Percentiles rank a stretch among this genome's conserved stretches.
Evolutionary conservation across 2,797 vertebrate species (phyloP).

Genomic region (Chrosomus eos): DNA sequence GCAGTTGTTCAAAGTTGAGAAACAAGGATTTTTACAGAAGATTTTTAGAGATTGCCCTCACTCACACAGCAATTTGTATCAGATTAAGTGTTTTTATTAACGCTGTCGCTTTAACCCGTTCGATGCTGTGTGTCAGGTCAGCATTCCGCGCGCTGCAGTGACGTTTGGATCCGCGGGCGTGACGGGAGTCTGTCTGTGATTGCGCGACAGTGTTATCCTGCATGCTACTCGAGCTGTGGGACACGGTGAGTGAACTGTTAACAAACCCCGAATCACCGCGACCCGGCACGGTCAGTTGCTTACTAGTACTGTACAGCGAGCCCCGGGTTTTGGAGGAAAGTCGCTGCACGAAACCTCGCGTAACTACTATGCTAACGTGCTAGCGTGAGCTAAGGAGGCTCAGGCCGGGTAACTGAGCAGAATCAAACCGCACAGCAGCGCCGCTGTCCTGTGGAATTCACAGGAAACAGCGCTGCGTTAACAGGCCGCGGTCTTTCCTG

Average conservation of each 20-base stretch:
- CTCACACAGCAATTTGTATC: background rate
- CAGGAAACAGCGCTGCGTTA: slow-evolving; percentile 34
- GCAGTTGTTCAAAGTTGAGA: background rate
- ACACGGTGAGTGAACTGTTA: slow-evolving; percentile 64
- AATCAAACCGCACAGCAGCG: background rate
- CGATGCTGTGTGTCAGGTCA: background rate
- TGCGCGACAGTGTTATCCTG: slow-evolving; percentile 33
- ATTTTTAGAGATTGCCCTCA: background rate
- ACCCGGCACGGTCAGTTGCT: too few relatives aligned
- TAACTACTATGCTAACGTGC: background rate
- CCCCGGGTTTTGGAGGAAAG: background rate
- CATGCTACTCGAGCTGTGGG: slow-evolving; percentile 42
- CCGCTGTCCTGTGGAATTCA: background rate
- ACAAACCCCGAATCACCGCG: background rate
- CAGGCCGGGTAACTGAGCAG: background rate
- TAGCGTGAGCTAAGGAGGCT: background rate
- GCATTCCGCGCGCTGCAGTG: slow-evolving; percentile 47
- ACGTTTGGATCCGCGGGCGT: slow-evolving; percentile 62
- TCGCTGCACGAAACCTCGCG: background rate
- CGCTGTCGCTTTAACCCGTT: background rate
- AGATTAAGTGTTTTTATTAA: background rate
- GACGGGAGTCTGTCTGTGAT: slow-evolving; percentile 42
- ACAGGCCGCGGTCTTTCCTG: slow-evolving; percentile 11
- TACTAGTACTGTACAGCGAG: background rate
- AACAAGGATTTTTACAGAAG: background rate